Conservation (phyloP, 2,888 invertebrate species). For the Camponotus fellah region DNA sequence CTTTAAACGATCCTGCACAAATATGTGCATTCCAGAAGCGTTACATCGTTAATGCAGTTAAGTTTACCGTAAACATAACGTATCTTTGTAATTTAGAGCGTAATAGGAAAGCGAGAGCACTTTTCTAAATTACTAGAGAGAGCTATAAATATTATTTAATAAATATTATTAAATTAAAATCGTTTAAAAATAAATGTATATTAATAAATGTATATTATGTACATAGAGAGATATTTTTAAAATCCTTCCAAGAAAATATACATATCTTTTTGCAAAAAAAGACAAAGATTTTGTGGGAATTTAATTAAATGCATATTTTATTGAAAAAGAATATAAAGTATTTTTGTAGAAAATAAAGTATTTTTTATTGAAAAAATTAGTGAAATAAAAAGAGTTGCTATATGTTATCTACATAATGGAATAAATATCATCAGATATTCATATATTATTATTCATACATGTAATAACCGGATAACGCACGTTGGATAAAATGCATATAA, state of each 20-base stretch:
- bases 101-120: background rate
- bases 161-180: background rate
- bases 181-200: background rate
- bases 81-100: constrained; percentile 30
- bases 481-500: constrained; percentile 13
- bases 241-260: background rate
- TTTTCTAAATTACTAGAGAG: background rate
- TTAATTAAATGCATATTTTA: background rate
- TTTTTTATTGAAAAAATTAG: background rate
- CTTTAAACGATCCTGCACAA: constrained; percentile 33
- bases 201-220: background rate
- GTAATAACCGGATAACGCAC: constrained; percentile 12
- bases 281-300: background rate
- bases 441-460: constrained; percentile 4
- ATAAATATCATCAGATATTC: background rate
- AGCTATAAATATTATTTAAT: background rate
- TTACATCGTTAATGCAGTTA: constrained; percentile 23
- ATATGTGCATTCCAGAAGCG: constrained; percentile 14
- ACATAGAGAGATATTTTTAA: background rate
- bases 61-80: constrained; percentile 42
- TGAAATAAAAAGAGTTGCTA: background rate
- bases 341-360: background rate
- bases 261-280: background rate
- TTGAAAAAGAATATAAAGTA: background rate
- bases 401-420: background rate